Evolutionary conservation across 2,797 vertebrate species (phyloP).

Genomic region (Enteromius thamalakanensis): DNA sequence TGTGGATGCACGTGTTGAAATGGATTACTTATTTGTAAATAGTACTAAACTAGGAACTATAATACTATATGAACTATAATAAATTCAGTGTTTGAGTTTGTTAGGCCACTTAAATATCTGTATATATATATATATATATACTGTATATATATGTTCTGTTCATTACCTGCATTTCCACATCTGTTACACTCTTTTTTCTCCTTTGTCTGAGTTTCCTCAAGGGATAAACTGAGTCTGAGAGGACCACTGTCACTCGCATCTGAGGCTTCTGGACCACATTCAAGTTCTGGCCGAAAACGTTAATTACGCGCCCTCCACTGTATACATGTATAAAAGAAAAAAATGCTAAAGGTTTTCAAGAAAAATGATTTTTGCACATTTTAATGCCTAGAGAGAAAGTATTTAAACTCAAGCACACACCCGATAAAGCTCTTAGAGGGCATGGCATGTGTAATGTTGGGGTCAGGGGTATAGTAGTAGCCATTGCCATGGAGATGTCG

Average conservation of each 20-base stretch:
- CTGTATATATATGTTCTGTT: slow-evolving; percentile 68
- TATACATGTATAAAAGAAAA: slow-evolving; percentile 35
- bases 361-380: background rate
- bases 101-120: background rate
- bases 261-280: slow-evolving; percentile 92
- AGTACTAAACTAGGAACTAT: background rate
- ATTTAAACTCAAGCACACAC: slow-evolving; percentile 65
- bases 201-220: slow-evolving; percentile 59
- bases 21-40: background rate
- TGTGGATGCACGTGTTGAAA: background rate
- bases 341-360: background rate
- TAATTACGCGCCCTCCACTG: slow-evolving; percentile 90
- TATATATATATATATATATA: slow-evolving; percentile 28
- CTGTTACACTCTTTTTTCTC: slow-evolving; percentile 60
- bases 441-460: slow-evolving; percentile 86
- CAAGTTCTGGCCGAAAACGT: slow-evolving; percentile 86
- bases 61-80: background rate
- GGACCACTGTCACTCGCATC: slow-evolving; percentile 84
- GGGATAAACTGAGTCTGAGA: slow-evolving; percentile 61
- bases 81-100: background rate
- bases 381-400: background rate
- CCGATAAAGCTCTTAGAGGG: slow-evolving; percentile 91
- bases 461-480: slow-evolving; percentile 88
- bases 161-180: slow-evolving; percentile 59
- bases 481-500: slow-evolving; percentile 76